Conservation (phyloP, 2,888 invertebrate species). For the Zygogramma bicolorata region DNA sequence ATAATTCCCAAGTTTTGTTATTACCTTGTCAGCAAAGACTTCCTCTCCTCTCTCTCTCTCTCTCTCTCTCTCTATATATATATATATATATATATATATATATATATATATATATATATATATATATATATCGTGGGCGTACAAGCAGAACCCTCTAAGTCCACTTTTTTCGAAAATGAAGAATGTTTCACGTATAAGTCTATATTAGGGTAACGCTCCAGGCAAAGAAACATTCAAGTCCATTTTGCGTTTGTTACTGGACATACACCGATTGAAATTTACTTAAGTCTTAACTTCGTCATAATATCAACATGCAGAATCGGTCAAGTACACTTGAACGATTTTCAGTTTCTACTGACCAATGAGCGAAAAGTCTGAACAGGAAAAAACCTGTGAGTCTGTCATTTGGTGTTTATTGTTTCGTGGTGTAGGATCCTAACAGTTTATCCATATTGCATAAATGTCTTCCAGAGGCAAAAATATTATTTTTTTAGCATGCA, state of each 20-base stretch:
- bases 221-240: background rate
- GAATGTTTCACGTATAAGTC: background rate
- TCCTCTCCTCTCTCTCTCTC: no score
- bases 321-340: background rate
- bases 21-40: no score
- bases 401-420: no score
- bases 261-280: background rate
- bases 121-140: no score
- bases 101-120: no score
- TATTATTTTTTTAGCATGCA: background rate
- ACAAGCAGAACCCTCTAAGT: background rate
- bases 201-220: background rate
- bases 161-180: background rate
- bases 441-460: background rate
- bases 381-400: no score
- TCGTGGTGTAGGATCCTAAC: conserved; percentile 4
- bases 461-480: background rate
- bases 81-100: no score
- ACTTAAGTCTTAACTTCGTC: background rate
- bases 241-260: conserved; percentile 8
- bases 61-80: no score
- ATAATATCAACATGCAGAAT: background rate
- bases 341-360: background rate
- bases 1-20: no score
- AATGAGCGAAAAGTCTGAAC: no score